Evolutionary conservation across 2,888 invertebrate species (phyloP), one percentile per base, ranked within the genome.

Genomic region (Hyposoter didymator): DNA sequence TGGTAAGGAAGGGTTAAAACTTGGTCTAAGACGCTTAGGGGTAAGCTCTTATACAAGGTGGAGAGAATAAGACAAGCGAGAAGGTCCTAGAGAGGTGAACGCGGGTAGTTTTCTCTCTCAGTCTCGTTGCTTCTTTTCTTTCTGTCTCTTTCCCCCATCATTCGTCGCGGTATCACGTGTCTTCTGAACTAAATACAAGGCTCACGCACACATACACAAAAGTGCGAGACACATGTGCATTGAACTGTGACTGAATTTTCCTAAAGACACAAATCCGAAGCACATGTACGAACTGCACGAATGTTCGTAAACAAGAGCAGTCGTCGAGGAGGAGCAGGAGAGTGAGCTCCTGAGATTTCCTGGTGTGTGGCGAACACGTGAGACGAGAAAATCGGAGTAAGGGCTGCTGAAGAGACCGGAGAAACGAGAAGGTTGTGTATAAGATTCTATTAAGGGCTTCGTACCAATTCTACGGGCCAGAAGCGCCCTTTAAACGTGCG

Each of bases 1-100:
- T 85, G 70, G 81, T 45, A 87, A 88, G 89, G 88, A 90, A 89
- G 91, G 91, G 91, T 90, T 91, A 92, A 93, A 94, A 93, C 92
- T 94, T 93, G 91, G 90, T 89, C 92, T 93, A 94, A 94, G 93
- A 93, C 90, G 93, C 93, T 94, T 93, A 93, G 89, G 88, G 86
- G 89, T 93, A 93, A 93, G 92, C 92, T 91, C 91, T 92, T 92
- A 91, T 89, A 92, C 91, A 92, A 92, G 92, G 91, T 90, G 89
- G 91, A 91, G 92, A 92, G 92, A 93, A 92, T 92, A 91, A 92
- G 91, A 91, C 90, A 89, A 89, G 90, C 90, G 89, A 86, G 86
- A 85, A 80, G 64, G 72, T 83, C 75, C 80, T 78, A 39, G 80
- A 78, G 80, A 64, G 75, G 84, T 62, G 73, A 79, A 82, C 64